Conservation (phyloP, 2,113 vertebrate species). For the Brachyhypopomus gauderio region DNA sequence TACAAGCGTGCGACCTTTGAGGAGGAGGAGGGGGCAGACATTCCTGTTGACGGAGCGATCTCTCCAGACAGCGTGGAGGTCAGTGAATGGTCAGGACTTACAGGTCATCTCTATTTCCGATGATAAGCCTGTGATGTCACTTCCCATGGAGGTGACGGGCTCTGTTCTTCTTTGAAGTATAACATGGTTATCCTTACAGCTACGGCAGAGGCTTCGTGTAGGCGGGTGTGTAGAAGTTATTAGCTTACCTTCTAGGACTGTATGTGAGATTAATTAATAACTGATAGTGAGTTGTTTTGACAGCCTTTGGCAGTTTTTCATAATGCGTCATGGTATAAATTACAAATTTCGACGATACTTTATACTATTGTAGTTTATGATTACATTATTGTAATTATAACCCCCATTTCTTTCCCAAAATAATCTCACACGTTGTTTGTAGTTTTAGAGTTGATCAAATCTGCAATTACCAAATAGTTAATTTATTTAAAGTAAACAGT, state of each 20-base stretch:
- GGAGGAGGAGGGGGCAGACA: slow-evolving; percentile 85
- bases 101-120: background rate
- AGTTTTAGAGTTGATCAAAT: too few relatives aligned
- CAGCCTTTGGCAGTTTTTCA: too few relatives aligned
- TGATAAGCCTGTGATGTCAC: background rate
- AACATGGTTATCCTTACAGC: background rate
- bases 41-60: slow-evolving; percentile 73
- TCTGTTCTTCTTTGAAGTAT: background rate
- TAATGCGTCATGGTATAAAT: too few relatives aligned
- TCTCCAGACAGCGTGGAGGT: slow-evolving; percentile 90
- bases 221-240: background rate
- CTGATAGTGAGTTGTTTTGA: background rate
- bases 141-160: background rate
- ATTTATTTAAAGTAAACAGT: too few relatives aligned
- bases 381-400: too few relatives aligned
- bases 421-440: too few relatives aligned
- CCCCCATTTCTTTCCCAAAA: too few relatives aligned
- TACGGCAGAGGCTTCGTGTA: background rate
- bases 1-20: slow-evolving; percentile 91
- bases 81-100: slow-evolving; percentile 44
- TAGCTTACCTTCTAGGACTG: background rate
- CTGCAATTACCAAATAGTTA: too few relatives aligned
- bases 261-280: background rate
- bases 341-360: too few relatives aligned
- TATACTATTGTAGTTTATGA: too few relatives aligned